Conservation (phyloP, 2,797 vertebrate genomes). For the Macroramphosus scolopax region DNA sequence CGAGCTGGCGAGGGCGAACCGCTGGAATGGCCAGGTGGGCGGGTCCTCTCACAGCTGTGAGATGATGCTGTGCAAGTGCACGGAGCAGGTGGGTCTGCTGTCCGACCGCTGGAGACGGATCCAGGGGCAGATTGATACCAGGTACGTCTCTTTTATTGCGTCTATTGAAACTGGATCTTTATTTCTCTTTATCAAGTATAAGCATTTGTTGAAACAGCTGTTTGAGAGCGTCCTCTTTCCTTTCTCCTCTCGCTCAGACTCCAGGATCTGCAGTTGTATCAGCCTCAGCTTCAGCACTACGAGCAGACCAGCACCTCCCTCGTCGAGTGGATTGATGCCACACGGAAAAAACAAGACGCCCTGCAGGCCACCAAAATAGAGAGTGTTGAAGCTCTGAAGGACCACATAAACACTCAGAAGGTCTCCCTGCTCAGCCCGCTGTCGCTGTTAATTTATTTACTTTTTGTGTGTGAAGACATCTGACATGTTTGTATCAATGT, state of each 20-base stretch:
- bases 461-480: not conserved
- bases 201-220: too few species aligned
- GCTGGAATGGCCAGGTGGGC: conserved; percentile 83
- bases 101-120: conserved; percentile 91
- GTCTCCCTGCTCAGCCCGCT: conserved; percentile 59
- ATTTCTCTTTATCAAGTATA: too few species aligned
- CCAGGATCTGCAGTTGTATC: conserved; percentile 86
- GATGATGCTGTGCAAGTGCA: conserved; percentile 86
- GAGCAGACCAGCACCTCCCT: conserved; percentile 80
- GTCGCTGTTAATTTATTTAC: not conserved
- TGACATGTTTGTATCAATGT: conserved; percentile 21
- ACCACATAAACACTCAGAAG: conserved; percentile 87
- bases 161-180: too few species aligned
- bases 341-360: conserved; percentile 82
- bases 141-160: conserved; percentile 78
- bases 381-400: conserved; percentile 75
- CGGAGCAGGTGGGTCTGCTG: conserved; percentile 83
- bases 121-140: conserved; percentile 87
- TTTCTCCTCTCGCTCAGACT: conserved; percentile 69
- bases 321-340: conserved; percentile 85
- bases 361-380: conserved; percentile 83
- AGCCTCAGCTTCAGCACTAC: conserved; percentile 87
- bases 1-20: conserved; percentile 80
- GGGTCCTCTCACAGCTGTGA: conserved; percentile 83
- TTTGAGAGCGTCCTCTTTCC: too few species aligned